Evolutionary conservation across 1,140 invertebrate species (phyloP).

Genomic region (Euborellia annulipes): DNA sequence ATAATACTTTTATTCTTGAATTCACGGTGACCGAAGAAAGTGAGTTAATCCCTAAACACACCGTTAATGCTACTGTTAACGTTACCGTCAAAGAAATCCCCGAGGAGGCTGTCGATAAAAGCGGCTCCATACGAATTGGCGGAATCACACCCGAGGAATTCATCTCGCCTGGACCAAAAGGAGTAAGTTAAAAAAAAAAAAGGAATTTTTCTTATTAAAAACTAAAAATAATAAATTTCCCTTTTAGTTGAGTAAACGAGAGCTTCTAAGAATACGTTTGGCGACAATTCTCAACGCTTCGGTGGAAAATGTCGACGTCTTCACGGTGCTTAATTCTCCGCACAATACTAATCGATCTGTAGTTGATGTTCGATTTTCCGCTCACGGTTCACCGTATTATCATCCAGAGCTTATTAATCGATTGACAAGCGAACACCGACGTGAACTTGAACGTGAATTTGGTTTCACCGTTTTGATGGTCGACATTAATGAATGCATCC

Average conservation of each 20-base stretch:
- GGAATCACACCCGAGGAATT: constrained; percentile 74
- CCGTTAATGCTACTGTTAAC: constrained; percentile 60
- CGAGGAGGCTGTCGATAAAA: constrained; percentile 75
- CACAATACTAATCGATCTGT: constrained; percentile 38
- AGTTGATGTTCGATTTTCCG: constrained; percentile 76
- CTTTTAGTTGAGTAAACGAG: constrained; percentile 48
- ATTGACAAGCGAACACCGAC: constrained; percentile 40
- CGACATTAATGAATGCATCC: constrained; percentile 72
- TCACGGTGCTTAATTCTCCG: constrained; percentile 63
- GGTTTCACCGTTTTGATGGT: constrained; percentile 62
- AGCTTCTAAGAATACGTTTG: constrained; percentile 48
- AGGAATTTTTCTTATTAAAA: too few relatives aligned
- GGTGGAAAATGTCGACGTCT: constrained; percentile 74
- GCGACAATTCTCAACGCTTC: constrained; percentile 58
- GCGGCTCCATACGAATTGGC: constrained; percentile 71
- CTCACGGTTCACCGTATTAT: constrained; percentile 83
- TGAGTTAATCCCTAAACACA: constrained; percentile 31
- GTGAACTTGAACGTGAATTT: constrained; percentile 46
- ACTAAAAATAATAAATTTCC: too few relatives aligned
- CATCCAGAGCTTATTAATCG: constrained; percentile 70
- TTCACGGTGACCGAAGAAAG: constrained; percentile 47
- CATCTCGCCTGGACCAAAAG: constrained; percentile 34
- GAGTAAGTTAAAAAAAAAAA: constrained; percentile 10
- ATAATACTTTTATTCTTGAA: constrained; percentile 47
- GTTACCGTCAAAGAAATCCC: constrained; percentile 73